phyloP scores from a whole-genome alignment of 2,797 vertebrate species.

The Chelidonichthys spinosus region DNA sequence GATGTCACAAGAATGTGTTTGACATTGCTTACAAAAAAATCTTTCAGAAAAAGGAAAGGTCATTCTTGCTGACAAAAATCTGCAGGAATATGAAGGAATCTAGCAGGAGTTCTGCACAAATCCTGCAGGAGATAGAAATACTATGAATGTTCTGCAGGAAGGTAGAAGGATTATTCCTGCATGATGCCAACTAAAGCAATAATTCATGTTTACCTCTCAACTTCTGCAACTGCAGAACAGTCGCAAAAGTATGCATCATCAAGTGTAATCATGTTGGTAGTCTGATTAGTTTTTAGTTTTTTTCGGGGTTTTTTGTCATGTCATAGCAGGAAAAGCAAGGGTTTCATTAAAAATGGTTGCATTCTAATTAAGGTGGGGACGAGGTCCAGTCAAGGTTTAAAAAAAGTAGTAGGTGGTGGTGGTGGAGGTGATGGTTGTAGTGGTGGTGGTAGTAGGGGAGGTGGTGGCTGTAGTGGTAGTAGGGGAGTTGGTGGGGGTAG shows the following conservation, averaged over 20 bases:
- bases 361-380: no score
- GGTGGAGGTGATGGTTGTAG: no score
- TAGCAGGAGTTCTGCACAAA: neutral
- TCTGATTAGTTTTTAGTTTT: no score
- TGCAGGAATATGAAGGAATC: neutral
- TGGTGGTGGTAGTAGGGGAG: no score
- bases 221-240: slow-evolving; percentile 5
- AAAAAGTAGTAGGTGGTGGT: no score
- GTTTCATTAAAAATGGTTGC: no score
- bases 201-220: neutral
- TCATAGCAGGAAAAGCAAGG: no score
- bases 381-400: no score
- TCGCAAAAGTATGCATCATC: neutral
- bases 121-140: slow-evolving; percentile 10
- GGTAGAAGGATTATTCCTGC: neutral
- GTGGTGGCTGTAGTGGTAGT: no score
- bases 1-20: slow-evolving; percentile 18
- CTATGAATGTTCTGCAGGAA: neutral
- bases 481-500: no score
- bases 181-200: neutral
- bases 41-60: neutral
- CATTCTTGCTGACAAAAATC: neutral
- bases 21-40: neutral
- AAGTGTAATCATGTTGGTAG: neutral
- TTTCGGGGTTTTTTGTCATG: no score